Percentiles rank a stretch among this genome's conserved stretches.
Evolutionary conservation across 2,113 vertebrate species (phyloP).

Genomic region (Passer montanus): DNA sequence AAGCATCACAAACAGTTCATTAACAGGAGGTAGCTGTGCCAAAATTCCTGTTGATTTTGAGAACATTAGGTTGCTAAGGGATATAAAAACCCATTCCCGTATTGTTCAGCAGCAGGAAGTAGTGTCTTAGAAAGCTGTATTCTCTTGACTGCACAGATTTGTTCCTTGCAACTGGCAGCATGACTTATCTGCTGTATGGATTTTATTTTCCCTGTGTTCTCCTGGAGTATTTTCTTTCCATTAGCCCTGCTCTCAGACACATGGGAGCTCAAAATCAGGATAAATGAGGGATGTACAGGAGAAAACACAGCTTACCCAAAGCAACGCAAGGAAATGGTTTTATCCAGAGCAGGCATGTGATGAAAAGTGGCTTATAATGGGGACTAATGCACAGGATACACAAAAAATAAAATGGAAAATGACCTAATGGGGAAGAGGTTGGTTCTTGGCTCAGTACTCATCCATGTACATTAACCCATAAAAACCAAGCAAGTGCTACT

Average conservation of each 20-base stretch:
- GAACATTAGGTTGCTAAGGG: conserved; percentile 29
- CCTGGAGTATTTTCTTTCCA: not conserved
- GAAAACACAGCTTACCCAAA: not conserved
- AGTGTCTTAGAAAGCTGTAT: not conserved
- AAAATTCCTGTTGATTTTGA: conserved; percentile 3
- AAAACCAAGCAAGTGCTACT: not conserved
- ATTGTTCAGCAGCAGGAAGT: conserved; percentile 36
- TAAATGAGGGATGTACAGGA: not conserved
- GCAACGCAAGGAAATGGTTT: not conserved
- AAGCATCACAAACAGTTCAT: conserved; percentile 10
- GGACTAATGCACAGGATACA: not conserved
- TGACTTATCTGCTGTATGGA: not conserved
- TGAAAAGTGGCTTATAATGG: not conserved
- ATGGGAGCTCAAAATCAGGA: not conserved
- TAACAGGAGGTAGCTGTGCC: conserved; percentile 21
- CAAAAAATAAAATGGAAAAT: not conserved
- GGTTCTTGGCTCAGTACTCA: not conserved
- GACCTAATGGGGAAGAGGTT: not conserved
- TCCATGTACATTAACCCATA: not conserved
- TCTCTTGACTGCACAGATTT: not conserved
- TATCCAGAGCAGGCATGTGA: not conserved
- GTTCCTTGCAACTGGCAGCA: not conserved
- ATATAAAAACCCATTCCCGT: not conserved
- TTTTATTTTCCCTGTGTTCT: not conserved
- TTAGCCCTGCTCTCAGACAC: not conserved